Conservation (phyloP, 2,888 invertebrate species). For the Perdita meconis region DNA sequence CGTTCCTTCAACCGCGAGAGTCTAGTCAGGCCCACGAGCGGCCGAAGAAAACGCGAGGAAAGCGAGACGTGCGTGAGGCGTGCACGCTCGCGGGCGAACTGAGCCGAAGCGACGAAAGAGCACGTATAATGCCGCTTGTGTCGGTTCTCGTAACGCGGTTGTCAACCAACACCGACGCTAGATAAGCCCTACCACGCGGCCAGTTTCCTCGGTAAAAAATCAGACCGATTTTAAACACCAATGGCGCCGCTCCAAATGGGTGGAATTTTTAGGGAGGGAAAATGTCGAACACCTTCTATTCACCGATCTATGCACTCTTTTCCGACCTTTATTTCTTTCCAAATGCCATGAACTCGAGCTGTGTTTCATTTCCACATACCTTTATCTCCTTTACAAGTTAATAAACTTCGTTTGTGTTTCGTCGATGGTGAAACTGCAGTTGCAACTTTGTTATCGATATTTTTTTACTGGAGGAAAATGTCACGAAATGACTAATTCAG, state of each 20-base stretch:
- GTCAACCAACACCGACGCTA: constrained; percentile 77
- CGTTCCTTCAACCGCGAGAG: background rate
- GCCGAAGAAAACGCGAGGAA: constrained; percentile 65
- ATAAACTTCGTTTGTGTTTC: no score
- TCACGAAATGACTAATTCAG: no score
- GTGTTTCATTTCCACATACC: no score
- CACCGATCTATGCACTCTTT: no score
- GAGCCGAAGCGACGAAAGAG: constrained; percentile 76
- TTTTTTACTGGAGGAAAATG: no score
- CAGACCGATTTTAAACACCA: constrained; percentile 13
- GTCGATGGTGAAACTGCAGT: no score
- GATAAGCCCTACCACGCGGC: constrained; percentile 75
- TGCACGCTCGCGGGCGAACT: constrained; percentile 78
- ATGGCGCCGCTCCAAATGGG: background rate
- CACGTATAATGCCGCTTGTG: constrained; percentile 71
- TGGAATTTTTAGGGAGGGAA: background rate
- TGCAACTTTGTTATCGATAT: no score
- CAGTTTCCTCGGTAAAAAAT: constrained; percentile 39
- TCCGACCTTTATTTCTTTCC: no score
- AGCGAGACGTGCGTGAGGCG: constrained; percentile 59
- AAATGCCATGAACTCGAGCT: no score
- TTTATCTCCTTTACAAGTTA: no score
- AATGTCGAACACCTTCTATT: background rate
- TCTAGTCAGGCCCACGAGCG: constrained; percentile 1
- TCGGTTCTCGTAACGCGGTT: constrained; percentile 71